Base-by-base conservation (phyloP, 2,797 vertebrate genomes). In the Emydoidea blandingii region DNA sequence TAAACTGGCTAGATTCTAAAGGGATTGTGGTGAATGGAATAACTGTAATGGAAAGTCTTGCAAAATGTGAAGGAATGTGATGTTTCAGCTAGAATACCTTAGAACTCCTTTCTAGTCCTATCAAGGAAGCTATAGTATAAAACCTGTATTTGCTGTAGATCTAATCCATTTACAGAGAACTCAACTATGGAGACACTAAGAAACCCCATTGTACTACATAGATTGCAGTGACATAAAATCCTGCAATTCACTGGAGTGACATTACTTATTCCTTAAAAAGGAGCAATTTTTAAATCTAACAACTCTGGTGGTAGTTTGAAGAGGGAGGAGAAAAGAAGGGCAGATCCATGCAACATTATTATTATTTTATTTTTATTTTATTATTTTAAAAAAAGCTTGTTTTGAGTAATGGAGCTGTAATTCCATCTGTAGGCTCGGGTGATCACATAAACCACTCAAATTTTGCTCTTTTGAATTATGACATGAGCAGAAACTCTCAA, bases 51-150 rank as follows among this genome's bases (percentile, higher is more conserved):
- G 50, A 47, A 81, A 92, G 11, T 2, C 82, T 41, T 88, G 86
- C 86, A 47, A 80, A 86, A 86, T 76, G 34, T 49, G 92, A 72
- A 31, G 79, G 74, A 87, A 31, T 41, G 78, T 41, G 79, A 78
- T 47, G 12, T 72, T 92, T n/a, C 44, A 31, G 57, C 29, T 31
- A 50, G 18, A 12, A 19, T 10, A 59, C 12, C 57, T 31, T 12
- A 10, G 47, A 89, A 47, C 86, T 84, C 50, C 12, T 12, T 54
- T 25, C 89, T 47, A 27, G 50, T 92, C 78, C 52, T 91, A 3
- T 41, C 54, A n/a, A 62, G 92, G 86, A 85, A 92, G 65, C 88
- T 54, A 59, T 83, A 86, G 81, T 59, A 15, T 90, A 59, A 93
- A 47, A 59, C 6, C 34, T 85, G 29, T 74, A 90, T 59, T 59